These are phyloP conservation scores for Parnassius orleans DNA, from an alignment of 2,888 invertebrate genomes.

Conservation along the genomic window DNA sequence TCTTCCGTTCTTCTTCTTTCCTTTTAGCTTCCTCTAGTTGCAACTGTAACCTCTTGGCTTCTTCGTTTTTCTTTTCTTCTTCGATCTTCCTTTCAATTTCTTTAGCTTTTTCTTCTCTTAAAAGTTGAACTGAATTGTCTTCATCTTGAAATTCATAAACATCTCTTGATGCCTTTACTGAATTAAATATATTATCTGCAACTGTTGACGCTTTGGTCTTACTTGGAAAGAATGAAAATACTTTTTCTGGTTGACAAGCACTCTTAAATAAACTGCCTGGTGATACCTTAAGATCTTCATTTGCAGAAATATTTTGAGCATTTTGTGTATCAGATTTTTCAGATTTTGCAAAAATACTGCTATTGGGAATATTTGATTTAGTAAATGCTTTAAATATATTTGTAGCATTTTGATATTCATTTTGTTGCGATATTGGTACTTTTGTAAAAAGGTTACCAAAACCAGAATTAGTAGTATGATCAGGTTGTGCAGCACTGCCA, in stretches of 20 bases:
- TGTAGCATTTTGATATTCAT: slow-evolving; percentile 32
- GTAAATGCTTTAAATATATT: slow-evolving; percentile 54
- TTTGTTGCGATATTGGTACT: slow-evolving; percentile 14
- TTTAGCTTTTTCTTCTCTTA: slow-evolving; percentile 43
- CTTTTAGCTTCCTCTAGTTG: slow-evolving; percentile 36
- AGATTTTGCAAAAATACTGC: slow-evolving; percentile 28
- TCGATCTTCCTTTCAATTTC: slow-evolving; percentile 43
- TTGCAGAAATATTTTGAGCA: background rate
- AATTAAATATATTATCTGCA: slow-evolving; percentile 61
- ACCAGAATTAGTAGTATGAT: background rate
- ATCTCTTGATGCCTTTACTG: slow-evolving; percentile 42
- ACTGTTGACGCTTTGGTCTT: slow-evolving; percentile 63
- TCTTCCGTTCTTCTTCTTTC: slow-evolving; percentile 37
- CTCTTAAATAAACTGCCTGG: slow-evolving; percentile 67
- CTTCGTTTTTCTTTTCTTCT: slow-evolving; percentile 41
- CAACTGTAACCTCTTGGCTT: slow-evolving; percentile 40
- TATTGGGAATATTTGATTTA: slow-evolving; percentile 36
- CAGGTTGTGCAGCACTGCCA: background rate
- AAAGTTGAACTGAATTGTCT: slow-evolving; percentile 11
- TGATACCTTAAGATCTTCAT: slow-evolving; percentile 42
- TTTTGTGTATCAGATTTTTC: slow-evolving; percentile 3
- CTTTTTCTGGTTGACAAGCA: slow-evolving; percentile 42
- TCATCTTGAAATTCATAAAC: slow-evolving; percentile 53
- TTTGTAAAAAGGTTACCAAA: slow-evolving; percentile 9
- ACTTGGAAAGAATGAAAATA: slow-evolving; percentile 59